Evolutionary conservation across 2,888 invertebrate genomes (phyloP), one percentile per base, ranked within the genome.

Genomic region (Opisthograptis luteolata): DNA sequence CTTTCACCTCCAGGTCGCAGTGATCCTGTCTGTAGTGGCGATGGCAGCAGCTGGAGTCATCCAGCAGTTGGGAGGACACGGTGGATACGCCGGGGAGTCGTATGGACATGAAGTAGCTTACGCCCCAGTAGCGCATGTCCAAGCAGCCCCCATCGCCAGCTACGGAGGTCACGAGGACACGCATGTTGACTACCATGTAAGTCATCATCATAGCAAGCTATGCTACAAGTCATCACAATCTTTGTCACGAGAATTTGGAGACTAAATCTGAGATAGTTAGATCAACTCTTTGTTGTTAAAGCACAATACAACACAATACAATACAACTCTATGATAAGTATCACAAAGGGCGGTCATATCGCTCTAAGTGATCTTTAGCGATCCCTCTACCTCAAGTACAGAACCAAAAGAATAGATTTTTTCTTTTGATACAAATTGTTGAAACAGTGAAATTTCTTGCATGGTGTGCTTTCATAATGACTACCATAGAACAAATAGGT

Each of bases 131-230:
- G 79, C 78, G 12, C 60, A 67, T n/a, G 65, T 67, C 10, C 73
- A 81, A 6, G 66, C 65, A 10, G 73, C 81, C 3, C 74, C 77
- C 17, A 50, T 66, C 12, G 66, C 66, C 31, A 77, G 81, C 58
- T 87, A 87, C 61, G 83, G 69, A 41, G 79, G 75, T 48, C 85
- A 85, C 39, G 89, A 86, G 10, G 88, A 88, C 47, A 81, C 84
- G 51, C 88, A 86, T 66, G 88, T 89, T 56, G 89, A 88, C 76
- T 89, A 88, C 51, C 88, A 89, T 63, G 89, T 89, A 67, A 84
- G 87, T 69, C 10, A 2, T 17, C 2, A 25, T 25, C 4, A 20
- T 20, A 20, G 20, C 20, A 6, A 20, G 20, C 20, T 20, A 6
- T 20, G 6, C 20, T 20, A 17, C 17, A 3, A 17, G 17, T 5